These are phyloP conservation scores for Pachyuromys duprasi DNA, from an alignment of 2,797 vertebrate species.

Conservation along the genomic window DNA sequence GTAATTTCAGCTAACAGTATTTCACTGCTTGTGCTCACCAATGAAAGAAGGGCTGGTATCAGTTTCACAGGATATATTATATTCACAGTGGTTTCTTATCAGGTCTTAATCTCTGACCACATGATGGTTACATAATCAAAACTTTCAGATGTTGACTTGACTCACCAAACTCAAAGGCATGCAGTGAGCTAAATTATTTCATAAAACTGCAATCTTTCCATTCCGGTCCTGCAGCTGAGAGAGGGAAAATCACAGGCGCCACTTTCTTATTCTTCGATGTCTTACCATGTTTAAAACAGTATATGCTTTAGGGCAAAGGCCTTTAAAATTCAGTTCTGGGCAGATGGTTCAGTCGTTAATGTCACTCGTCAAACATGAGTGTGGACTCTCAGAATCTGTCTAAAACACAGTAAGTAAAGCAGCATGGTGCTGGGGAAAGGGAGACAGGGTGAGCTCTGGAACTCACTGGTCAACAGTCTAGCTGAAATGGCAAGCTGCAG, in stretches of 20 bases:
- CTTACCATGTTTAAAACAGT: neutral
- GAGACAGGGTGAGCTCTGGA: neutral
- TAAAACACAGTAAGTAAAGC: neutral
- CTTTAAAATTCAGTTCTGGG: neutral
- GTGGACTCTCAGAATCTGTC: too few relatives aligned
- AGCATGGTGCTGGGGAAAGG: neutral
- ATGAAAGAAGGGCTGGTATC: neutral
- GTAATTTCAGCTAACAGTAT: neutral
- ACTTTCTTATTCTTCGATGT: neutral
- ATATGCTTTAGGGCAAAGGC: neutral
- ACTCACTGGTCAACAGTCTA: neutral
- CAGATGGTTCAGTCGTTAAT: neutral
- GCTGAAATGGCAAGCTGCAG: neutral
- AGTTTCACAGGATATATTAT: neutral
- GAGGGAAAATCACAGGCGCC: neutral
- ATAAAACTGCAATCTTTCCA: neutral
- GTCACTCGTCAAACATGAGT: neutral
- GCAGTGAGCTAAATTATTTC: slow-evolving; percentile 14
- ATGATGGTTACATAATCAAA: neutral
- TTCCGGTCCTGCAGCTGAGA: neutral
- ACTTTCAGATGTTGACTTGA: neutral
- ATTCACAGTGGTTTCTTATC: neutral
- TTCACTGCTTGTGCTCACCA: neutral
- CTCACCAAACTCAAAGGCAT: slow-evolving; percentile 5
- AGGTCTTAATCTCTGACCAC: neutral